phyloP scores from a whole-genome alignment of 2,113 vertebrate species.

The Ciconia maguari region DNA sequence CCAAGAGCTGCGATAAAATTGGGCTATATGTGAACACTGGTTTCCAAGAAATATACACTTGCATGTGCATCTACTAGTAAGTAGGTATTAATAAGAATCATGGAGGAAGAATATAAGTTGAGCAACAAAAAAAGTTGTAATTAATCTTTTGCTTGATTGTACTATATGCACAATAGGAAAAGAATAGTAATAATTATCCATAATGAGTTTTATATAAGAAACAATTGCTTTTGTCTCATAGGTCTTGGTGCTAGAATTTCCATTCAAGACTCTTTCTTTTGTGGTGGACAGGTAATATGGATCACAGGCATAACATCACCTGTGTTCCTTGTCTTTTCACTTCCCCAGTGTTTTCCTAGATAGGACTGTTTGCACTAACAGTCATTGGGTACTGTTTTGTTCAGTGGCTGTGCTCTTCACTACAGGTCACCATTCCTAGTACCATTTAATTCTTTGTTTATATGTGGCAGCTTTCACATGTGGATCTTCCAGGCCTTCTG shows the following conservation, averaged over 20 bases:
- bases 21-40: not conserved
- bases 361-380: not conserved
- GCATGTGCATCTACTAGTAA: not conserved
- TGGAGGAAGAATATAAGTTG: not conserved
- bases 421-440: not conserved
- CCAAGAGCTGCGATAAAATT: not conserved
- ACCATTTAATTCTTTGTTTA: not conserved
- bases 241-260: not conserved
- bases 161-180: not conserved
- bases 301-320: not conserved
- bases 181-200: not conserved
- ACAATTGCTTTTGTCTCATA: not conserved
- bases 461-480: not conserved
- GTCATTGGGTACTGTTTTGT: not conserved
- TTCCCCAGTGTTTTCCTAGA: not conserved
- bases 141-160: not conserved
- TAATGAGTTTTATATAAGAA: not conserved
- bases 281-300: not conserved
- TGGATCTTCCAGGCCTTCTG: not conserved
- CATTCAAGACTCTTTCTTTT: not conserved
- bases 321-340: not conserved
- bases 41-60: not conserved
- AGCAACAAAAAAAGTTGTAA: not conserved
- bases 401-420: not conserved
- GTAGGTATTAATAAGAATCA: not conserved